Percentiles rank a stretch among this genome's conserved stretches.
These are phyloP conservation scores for Nixonia krombeini DNA, from an alignment of 1,140 invertebrate genomes.

Conservation along the genomic window DNA sequence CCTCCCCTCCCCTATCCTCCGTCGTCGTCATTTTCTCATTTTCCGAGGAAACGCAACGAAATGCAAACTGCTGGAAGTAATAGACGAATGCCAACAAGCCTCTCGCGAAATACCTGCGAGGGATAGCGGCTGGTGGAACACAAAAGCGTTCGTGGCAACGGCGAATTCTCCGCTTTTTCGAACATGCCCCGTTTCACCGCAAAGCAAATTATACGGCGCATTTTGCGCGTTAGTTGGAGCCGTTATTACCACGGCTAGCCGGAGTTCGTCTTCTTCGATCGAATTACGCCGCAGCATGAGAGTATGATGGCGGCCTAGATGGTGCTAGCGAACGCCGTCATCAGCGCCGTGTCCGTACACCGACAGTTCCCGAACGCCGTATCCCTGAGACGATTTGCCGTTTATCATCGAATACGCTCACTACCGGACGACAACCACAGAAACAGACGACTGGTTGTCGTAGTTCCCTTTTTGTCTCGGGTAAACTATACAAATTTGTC, in stretches of 20 bases:
- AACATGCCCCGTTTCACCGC: conserved; percentile 40
- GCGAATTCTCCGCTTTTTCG: conserved; percentile 20
- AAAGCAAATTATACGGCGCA: conserved; percentile 46
- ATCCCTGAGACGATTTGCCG: too few relatives aligned
- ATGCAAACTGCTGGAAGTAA: conserved; percentile 29
- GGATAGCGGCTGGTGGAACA: not conserved
- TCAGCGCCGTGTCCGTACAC: too few relatives aligned
- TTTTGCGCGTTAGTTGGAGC: conserved; percentile 47
- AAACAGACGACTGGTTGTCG: too few relatives aligned
- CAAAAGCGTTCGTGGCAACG: not conserved
- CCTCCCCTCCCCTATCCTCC: too few relatives aligned
- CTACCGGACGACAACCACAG: too few relatives aligned
- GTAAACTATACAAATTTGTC: too few relatives aligned
- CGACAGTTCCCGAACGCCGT: too few relatives aligned
- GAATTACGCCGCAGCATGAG: conserved; percentile 46
- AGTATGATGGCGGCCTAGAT: conserved; percentile 38
- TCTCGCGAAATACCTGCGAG: not conserved
- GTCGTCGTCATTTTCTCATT: too few relatives aligned
- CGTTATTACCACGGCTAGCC: conserved; percentile 43
- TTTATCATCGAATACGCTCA: too few relatives aligned
- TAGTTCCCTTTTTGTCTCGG: too few relatives aligned
- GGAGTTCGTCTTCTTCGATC: conserved; percentile 48
- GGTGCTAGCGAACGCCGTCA: conserved; percentile 42
- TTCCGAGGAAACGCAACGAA: conserved; percentile 32
- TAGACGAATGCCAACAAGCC: conserved; percentile 11